Conservation (phyloP, 1,140 invertebrate genomes). For the Diuraphis noxia region DNA sequence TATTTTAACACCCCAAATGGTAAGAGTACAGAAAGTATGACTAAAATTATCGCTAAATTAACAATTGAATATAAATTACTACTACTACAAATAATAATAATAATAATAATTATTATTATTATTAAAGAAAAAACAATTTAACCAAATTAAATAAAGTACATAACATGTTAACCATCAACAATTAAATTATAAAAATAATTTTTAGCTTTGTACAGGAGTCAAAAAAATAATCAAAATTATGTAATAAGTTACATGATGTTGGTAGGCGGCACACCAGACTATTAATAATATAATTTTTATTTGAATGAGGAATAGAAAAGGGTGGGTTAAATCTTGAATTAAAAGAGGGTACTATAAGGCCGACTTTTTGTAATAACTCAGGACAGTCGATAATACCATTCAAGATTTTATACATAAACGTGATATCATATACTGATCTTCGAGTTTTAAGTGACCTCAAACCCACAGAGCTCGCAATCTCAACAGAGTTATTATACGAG, state of each 20-base stretch:
- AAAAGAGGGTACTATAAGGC: neutral
- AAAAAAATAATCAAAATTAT: neutral
- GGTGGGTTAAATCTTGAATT: neutral
- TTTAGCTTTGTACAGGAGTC: neutral
- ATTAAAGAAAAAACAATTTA: too few relatives aligned
- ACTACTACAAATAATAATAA: too few relatives aligned
- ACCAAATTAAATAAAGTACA: too few relatives aligned
- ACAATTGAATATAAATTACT: too few relatives aligned
- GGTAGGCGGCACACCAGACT: neutral
- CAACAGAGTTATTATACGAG: neutral
- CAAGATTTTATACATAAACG: neutral
- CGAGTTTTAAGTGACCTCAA: neutral
- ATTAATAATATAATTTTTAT: neutral
- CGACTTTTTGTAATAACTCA: neutral
- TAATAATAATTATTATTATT: too few relatives aligned
- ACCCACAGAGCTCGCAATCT: neutral
- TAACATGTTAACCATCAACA: too few relatives aligned
- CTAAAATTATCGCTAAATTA: too few relatives aligned
- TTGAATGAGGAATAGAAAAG: neutral
- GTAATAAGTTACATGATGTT: neutral
- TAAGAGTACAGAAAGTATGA: too few relatives aligned
- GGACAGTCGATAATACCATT: neutral
- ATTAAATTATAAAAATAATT: neutral
- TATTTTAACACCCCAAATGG: too few relatives aligned
- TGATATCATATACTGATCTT: neutral